phyloP scores from a whole-genome alignment of 2,797 vertebrate species.

The Parauchenoglanis punctatus region DNA sequence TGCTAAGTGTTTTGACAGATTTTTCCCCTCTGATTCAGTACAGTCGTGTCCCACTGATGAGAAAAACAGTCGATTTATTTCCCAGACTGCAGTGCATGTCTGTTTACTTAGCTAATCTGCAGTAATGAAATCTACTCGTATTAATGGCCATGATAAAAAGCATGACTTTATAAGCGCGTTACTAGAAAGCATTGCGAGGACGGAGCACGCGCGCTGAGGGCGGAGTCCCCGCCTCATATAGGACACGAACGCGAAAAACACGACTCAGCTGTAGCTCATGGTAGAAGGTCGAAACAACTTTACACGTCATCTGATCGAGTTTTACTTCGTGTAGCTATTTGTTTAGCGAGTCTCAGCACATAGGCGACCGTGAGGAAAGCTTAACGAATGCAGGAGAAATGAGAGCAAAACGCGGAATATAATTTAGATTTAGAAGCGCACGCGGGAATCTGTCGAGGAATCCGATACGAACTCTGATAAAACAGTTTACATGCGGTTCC shows the following conservation, averaged over 20 bases:
- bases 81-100: not conserved
- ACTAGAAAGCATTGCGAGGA: not conserved
- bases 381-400: not conserved
- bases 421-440: not conserved
- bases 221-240: slow-evolving; percentile 4
- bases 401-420: not conserved
- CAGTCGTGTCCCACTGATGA: not conserved
- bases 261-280: not conserved
- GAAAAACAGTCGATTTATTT: not conserved
- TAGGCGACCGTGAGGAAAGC: not conserved
- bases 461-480: not conserved
- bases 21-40: not conserved
- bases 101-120: not conserved
- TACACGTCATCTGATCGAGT: not conserved
- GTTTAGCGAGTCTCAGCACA: not conserved
- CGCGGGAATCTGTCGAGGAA: slow-evolving; percentile 6
- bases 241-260: not conserved
- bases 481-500: not conserved
- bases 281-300: not conserved
- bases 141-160: not conserved
- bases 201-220: slow-evolving; percentile 12
- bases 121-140: not conserved
- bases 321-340: not conserved
- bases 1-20: not conserved
- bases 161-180: not conserved